phyloP scores from a whole-genome alignment of 2,797 vertebrate genomes.

The Ambastaia sidthimunki region DNA sequence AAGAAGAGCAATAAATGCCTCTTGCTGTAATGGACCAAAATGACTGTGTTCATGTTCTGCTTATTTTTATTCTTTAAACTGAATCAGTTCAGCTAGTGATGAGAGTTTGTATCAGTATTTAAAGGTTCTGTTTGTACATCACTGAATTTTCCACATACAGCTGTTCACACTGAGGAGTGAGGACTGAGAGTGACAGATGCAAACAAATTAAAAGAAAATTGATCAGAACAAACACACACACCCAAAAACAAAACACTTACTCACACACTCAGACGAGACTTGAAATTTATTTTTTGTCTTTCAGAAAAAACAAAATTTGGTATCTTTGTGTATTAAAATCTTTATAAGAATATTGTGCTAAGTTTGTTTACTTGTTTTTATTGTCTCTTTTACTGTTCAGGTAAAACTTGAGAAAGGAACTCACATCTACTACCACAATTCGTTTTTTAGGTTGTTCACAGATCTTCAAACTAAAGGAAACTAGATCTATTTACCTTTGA shows the following conservation, averaged over 20 bases:
- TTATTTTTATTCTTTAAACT: conserved; percentile 74
- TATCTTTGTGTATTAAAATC: conserved; percentile 85
- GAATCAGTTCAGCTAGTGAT: conserved; percentile 67
- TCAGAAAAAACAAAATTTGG: conserved; percentile 73
- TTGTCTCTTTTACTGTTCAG: not conserved
- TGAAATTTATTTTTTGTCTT: conserved; percentile 75
- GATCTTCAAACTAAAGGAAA: not conserved
- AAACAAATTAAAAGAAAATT: conserved; percentile 60
- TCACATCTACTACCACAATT: not conserved
- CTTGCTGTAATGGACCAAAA: conserved; percentile 85
- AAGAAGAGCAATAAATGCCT: conserved; percentile 95
- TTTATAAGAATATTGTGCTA: conserved; percentile 75
- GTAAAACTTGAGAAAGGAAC: not conserved
- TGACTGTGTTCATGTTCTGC: conserved; percentile 80
- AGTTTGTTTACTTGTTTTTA: conserved; percentile 43
- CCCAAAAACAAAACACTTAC: conserved; percentile 65
- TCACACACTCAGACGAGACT: conserved; percentile 70
- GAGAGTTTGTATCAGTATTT: conserved; percentile 88
- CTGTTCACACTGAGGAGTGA: conserved; percentile 20
- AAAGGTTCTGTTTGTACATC: conserved; percentile 77
- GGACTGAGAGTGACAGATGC: conserved; percentile 42
- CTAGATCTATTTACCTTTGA: too few relatives aligned
- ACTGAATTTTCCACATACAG: conserved; percentile 76
- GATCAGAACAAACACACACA: conserved; percentile 66
- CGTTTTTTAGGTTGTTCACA: not conserved